Percentiles rank a stretch among this genome's conserved stretches.
Conservation (phyloP, 1,140 invertebrate species). For the Maconellicoccus hirsutus region DNA sequence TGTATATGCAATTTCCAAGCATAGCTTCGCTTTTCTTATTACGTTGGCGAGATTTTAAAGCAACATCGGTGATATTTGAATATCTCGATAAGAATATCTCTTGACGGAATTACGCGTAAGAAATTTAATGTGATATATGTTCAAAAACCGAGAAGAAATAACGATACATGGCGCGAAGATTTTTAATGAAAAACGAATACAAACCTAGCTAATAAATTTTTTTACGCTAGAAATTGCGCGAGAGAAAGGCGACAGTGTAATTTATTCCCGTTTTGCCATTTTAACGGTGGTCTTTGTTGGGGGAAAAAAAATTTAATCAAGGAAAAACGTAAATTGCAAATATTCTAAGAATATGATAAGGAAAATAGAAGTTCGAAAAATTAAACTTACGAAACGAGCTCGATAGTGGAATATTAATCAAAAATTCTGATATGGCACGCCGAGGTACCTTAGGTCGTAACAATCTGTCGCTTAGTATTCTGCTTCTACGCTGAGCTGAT, state of each 20-base stretch:
- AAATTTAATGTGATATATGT: too few relatives aligned
- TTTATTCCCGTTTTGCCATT: too few relatives aligned
- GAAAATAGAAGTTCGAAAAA: not conserved
- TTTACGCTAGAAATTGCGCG: not conserved
- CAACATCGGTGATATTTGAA: too few relatives aligned
- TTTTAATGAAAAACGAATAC: constrained; percentile 3
- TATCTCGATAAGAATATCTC: too few relatives aligned
- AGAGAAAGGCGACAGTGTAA: too few relatives aligned
- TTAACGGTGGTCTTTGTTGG: not conserved
- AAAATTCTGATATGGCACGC: not conserved
- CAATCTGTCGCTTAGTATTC: constrained; percentile 7
- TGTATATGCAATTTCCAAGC: too few relatives aligned
- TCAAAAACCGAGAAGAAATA: not conserved
- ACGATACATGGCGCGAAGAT: not conserved
- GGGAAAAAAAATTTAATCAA: not conserved
- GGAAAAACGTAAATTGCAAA: not conserved
- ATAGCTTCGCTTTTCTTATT: too few relatives aligned
- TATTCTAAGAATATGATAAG: not conserved
- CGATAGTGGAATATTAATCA: not conserved
- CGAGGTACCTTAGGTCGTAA: not conserved
- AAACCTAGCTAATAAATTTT: not conserved
- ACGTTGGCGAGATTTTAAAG: too few relatives aligned
- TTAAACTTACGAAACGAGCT: not conserved
- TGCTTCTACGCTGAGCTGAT: not conserved
- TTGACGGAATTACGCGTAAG: too few relatives aligned